These are phyloP conservation scores for Spodoptera picta DNA, from an alignment of 2,888 invertebrate species.

Conservation along the genomic window DNA sequence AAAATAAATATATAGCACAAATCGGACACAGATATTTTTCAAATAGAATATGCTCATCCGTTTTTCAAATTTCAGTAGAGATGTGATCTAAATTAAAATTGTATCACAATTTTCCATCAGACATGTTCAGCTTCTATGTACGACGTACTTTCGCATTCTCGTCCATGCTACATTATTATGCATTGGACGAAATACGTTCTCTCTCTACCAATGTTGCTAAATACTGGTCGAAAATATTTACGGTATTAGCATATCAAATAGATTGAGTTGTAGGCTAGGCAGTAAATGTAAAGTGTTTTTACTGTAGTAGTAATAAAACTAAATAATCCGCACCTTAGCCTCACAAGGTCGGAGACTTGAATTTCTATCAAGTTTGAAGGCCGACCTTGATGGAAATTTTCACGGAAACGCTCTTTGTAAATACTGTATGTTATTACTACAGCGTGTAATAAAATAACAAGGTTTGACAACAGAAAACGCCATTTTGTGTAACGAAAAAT, in stretches of 20 bases:
- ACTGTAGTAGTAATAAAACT: conserved; percentile 10
- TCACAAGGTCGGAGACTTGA: conserved; percentile 14
- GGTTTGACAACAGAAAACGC: neutral
- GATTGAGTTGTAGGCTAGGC: conserved; percentile 7
- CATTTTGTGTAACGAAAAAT: neutral
- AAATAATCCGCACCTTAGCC: conserved; percentile 11
- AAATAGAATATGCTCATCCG: neutral
- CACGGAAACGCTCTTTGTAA: neutral
- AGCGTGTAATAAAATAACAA: neutral
- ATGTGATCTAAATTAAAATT: conserved; percentile 28
- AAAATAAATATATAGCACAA: no score
- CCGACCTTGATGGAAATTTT: conserved; percentile 16
- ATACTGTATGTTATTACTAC: neutral
- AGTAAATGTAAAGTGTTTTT: conserved; percentile 14
- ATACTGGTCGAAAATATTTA: conserved; percentile 25
- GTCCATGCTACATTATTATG: conserved; percentile 68
- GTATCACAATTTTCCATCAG: conserved; percentile 34
- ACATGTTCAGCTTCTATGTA: conserved; percentile 9
- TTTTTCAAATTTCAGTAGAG: conserved; percentile 13
- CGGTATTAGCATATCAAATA: conserved; percentile 28
- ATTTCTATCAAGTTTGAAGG: conserved; percentile 18
- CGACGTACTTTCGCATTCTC: conserved; percentile 50
- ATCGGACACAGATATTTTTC: neutral
- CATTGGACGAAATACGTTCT: conserved; percentile 57
- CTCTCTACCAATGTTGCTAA: conserved; percentile 34